phyloP scores from a whole-genome alignment of 2,113 vertebrate genomes.

The Micronycteris hirsuta region DNA sequence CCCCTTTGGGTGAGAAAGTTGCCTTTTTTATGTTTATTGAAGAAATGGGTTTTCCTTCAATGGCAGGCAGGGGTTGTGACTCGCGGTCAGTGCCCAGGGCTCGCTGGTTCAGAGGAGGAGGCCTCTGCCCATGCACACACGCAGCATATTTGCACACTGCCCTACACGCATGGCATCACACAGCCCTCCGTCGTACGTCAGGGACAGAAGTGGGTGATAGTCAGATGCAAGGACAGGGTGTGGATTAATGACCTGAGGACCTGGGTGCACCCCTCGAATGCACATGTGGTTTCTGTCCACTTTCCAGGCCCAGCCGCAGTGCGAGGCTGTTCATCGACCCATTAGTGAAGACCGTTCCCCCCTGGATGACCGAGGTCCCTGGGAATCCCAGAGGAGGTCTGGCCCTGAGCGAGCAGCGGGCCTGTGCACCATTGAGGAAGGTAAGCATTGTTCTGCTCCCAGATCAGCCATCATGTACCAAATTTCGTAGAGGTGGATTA shows the following conservation, averaged over 20 bases:
- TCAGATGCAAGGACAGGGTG: background rate
- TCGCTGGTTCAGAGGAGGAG: no score
- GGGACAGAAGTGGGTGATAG: background rate
- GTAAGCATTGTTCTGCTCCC: background rate
- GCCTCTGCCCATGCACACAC: no score
- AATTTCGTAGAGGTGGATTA: background rate
- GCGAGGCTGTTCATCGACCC: fast-evolving
- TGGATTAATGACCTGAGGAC: background rate
- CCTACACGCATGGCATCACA: fast-evolving
- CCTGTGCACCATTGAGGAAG: background rate
- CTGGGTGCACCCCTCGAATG: background rate
- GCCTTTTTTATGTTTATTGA: no score
- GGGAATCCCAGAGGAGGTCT: background rate
- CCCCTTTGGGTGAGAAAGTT: no score
- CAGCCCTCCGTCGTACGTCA: background rate
- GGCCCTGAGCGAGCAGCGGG: background rate
- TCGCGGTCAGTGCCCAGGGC: no score
- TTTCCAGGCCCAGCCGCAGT: background rate
- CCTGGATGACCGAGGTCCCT: background rate
- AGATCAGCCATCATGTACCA: fast-evolving
- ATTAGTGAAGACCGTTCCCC: background rate
- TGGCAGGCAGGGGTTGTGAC: no score
- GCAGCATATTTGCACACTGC: no score
- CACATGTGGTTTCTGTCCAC: background rate
- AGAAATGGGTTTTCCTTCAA: no score